These are phyloP conservation scores for Cheiracanthium punctorium DNA, from an alignment of 2,888 invertebrate genomes.

Conservation along the genomic window DNA sequence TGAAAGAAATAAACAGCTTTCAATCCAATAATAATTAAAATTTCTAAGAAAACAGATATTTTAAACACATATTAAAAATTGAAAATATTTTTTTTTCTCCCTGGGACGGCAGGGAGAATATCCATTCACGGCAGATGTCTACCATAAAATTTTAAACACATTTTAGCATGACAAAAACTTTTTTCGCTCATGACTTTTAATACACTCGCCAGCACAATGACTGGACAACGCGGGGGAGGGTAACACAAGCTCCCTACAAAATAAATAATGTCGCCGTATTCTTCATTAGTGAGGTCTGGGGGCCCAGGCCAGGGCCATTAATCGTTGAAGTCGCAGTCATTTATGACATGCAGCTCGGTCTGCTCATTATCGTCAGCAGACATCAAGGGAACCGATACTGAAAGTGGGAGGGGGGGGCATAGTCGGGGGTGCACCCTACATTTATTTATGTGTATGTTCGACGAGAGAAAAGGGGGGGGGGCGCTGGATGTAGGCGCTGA, in stretches of 20 bases:
- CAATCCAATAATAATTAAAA: too few relatives aligned
- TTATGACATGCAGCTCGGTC: conserved; percentile 64
- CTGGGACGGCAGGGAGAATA: too few relatives aligned
- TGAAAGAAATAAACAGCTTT: too few relatives aligned
- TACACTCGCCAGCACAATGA: not conserved
- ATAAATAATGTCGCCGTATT: conserved; percentile 61
- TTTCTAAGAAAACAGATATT: too few relatives aligned
- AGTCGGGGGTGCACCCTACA: conserved; percentile 44
- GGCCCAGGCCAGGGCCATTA: conserved; percentile 53
- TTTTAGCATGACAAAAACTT: too few relatives aligned
- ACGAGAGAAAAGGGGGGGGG: not conserved
- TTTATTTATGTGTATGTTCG: conserved; percentile 61
- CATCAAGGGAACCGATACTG: conserved; percentile 53
- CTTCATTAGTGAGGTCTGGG: conserved; percentile 62
- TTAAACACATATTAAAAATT: too few relatives aligned
- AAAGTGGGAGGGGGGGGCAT: conserved; percentile 25
- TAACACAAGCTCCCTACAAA: conserved; percentile 30
- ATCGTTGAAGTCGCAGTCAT: conserved; percentile 69
- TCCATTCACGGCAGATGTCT: too few relatives aligned
- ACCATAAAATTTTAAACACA: too few relatives aligned
- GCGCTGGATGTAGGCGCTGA: conserved; percentile 1
- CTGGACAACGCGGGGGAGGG: not conserved
- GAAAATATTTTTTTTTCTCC: too few relatives aligned
- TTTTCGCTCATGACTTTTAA: too few relatives aligned
- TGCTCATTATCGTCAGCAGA: conserved; percentile 54